Base-by-base conservation (phyloP, 2,888 invertebrate genomes). In the Apamea anceps region DNA sequence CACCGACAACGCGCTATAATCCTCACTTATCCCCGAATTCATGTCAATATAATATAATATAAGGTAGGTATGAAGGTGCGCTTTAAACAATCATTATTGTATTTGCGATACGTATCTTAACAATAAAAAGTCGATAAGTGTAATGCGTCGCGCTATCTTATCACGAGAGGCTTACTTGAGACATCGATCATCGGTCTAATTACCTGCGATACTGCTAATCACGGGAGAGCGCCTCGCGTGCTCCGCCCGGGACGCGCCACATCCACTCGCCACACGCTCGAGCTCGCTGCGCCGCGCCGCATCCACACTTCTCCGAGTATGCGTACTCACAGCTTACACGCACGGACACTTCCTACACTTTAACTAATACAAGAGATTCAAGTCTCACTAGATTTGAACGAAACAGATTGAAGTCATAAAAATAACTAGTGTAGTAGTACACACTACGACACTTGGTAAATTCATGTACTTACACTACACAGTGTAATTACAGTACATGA, bases 181-280 rank as follows among this genome's bases (percentile, higher is more conserved):
- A 94, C 96, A 96, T 96, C 96, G 95, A 96, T 96, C 96, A 96
- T 94, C 94, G 95, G 89, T 93, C 94, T 95, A 96, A 96, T 96
- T 96, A 95, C 93, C 75, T 79, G 54, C 87, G 92, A 93, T 91
- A 92, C 78, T 78, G 81, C 48, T 90, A 90, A 89, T 90, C 89
- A 82, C 72, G 81, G 77, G 75, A 72, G 51, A 79, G 60, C 75
- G 48, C 65, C 74, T 42, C 76, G 25, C 74, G 62, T 37, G 81
- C 70, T 7, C 72, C 60, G 8, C 60, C n/a, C 63, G 65, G 42
- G 71, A 62, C 62, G 15, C 76, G 13, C 45, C 42, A 0, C 28
- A 4, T 3, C 73, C 7, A 13, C 6, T 0, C 15, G 18, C 42
- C 32, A 15, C 48, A 7, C 28, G n/a, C 37, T 10, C n/a, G 10